phyloP scores from a whole-genome alignment of 2,113 vertebrate genomes.

The Mastomys natalensis region DNA sequence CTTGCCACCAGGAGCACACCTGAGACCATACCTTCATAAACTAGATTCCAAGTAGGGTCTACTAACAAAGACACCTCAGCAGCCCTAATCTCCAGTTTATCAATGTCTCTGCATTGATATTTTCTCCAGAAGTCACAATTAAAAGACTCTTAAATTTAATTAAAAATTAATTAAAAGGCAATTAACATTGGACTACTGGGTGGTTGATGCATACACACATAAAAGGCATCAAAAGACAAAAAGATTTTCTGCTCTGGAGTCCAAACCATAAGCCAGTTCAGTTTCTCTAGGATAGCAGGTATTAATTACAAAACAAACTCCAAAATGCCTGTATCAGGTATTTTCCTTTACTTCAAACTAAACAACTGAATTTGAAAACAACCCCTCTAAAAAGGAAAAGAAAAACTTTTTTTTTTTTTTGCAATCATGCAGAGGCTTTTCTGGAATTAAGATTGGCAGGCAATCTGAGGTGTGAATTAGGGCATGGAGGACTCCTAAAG shows the following conservation, averaged over 20 bases:
- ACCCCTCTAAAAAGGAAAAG: not conserved
- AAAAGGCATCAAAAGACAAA: not conserved
- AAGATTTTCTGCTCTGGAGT: not conserved
- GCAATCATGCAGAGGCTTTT: not conserved
- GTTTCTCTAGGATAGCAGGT: not conserved
- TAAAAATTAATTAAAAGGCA: not conserved
- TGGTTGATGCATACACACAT: constrained; percentile 14
- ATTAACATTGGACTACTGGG: constrained; percentile 68
- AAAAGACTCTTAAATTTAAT: constrained; percentile 66
- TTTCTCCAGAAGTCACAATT: constrained; percentile 79
- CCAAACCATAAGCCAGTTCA: not conserved
- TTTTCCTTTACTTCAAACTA: not conserved
- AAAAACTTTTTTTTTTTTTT: not conserved
- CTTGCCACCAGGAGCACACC: constrained; percentile 2
- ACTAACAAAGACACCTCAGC: not conserved
- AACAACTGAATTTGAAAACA: not conserved
- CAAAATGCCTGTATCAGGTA: not conserved
- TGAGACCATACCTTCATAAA: not conserved
- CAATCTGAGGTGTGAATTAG: not conserved
- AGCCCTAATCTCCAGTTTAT: not conserved
- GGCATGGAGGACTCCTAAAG: not conserved
- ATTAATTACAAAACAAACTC: not conserved
- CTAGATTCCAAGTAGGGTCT: not conserved
- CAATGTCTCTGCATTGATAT: not conserved
- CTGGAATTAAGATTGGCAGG: not conserved